phyloP scores from a whole-genome alignment of 2,888 invertebrate species.

The Drosophila pseudotalamancana region DNA sequence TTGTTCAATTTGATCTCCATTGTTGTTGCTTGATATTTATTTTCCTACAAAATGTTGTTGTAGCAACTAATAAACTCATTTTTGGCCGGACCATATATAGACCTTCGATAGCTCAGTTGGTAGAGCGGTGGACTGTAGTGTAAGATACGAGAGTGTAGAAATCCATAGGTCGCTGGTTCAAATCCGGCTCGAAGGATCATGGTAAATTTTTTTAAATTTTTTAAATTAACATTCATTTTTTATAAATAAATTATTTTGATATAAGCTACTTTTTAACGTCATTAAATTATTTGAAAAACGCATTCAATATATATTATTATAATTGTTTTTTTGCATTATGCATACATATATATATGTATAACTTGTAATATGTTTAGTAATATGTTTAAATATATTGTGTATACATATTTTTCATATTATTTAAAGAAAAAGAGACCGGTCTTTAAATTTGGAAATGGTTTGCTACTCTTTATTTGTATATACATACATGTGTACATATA shows the following conservation, averaged over 20 bases:
- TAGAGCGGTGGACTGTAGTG: slow-evolving; percentile 78
- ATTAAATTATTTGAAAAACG: no score
- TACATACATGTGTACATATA: no score
- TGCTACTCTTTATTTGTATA: no score
- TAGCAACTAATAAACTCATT: slow-evolving; percentile 8
- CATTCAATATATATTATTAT: no score
- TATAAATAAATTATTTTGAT: not conserved
- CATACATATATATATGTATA: no score
- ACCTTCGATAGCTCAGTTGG: slow-evolving; percentile 79
- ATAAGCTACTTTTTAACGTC: no score
- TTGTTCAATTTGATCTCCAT: slow-evolving; percentile 31
- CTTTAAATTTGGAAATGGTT: no score
- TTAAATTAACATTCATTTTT: not conserved
- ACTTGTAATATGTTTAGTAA: no score
- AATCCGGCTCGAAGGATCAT: slow-evolving; percentile 77
- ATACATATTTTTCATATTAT: no score
- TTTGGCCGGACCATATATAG: slow-evolving; percentile 21
- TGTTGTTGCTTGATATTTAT: slow-evolving; percentile 19
- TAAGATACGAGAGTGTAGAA: slow-evolving; percentile 22
- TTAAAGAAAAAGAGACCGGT: no score
- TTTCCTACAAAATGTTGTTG: slow-evolving; percentile 5
- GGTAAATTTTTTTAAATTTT: slow-evolving; percentile 11
- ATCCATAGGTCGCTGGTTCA: slow-evolving; percentile 80
- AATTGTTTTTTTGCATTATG: no score
- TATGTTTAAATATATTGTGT: no score